Conservation (phyloP, 2,888 invertebrate genomes). For the Blastobasis adustella region DNA sequence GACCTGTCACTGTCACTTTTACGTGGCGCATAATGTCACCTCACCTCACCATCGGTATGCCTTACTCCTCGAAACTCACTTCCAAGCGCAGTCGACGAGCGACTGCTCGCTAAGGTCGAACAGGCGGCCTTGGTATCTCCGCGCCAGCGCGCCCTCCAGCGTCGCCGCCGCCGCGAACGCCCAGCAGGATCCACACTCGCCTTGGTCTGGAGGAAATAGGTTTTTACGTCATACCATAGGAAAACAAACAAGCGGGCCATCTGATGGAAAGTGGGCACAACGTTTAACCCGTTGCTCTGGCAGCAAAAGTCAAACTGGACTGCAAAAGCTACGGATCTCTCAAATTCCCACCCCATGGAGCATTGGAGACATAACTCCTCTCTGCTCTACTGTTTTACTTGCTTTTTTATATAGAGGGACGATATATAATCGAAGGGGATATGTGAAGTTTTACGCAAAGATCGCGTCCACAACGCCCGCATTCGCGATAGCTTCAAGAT, state of each 20-base stretch:
- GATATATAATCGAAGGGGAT: too few species aligned
- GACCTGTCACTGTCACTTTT: too few species aligned
- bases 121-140: constrained; percentile 26
- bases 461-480: too few species aligned
- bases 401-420: too few species aligned
- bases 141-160: constrained; percentile 36
- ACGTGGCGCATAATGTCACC: too few species aligned
- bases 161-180: constrained; percentile 35
- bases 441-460: too few species aligned
- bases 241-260: background rate
- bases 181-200: constrained; percentile 41
- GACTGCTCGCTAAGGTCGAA: constrained; percentile 44
- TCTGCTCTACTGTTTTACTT: background rate
- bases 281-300: background rate
- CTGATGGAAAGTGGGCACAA: background rate
- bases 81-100: constrained; percentile 42
- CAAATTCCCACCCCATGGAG: too few species aligned
- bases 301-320: background rate
- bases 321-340: too few species aligned
- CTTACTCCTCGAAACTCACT: too few species aligned
- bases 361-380: background rate
- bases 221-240: background rate
- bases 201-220: constrained; percentile 29
- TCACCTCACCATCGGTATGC: too few species aligned
- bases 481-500: too few species aligned